Base-by-base conservation (phyloP, 2,113 vertebrate genomes). In the Dicerorhinus sumatrensis region DNA sequence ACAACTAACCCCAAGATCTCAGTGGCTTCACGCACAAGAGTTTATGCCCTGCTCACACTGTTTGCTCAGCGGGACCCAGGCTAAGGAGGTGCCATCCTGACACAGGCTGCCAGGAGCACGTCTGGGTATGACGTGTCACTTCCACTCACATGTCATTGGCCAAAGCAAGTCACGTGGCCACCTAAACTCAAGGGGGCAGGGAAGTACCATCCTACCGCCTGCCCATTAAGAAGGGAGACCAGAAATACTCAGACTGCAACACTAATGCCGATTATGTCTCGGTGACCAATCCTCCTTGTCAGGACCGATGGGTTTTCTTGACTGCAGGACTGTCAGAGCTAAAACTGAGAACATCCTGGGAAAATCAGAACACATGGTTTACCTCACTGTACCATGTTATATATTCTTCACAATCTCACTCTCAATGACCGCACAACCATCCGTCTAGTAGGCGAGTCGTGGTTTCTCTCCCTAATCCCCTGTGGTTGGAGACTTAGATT, bases 321-420 rank as follows among this genome's bases (percentile, higher is more conserved):
- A 67, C 77, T 10, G 7, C 62, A 25, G 17, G 54, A 25, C 39
- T 17, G 18, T 56, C 21, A 5, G 33, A 13, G 46, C 21, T 46
- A 11, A 46, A 6, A 18, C 56, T 6, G 56, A 58, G 77, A 27
- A 42, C 25, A 72, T 25, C 79, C 70, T 5, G 62, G 29, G 33
- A 56, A n/a, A 65, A 39, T 56, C 46, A 36, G 62, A 42, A 46
- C 56, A 27, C 14, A 8, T 3, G 1, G 0, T 9, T 23, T 18
- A 17, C 46, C 18, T 67, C 69, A 5, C 2, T 3, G 36, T 17
- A 0, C 48, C 23, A 0, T 0, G 4, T 25, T 0, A 0, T 1
- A 4, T 0, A 3, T 39, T 6, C 73, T 58, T 36, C 31, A 21
- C 85, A 77, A 29, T 6, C 70, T 10, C 14, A 1, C 18, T 39